Base-by-base conservation (phyloP, 2,888 invertebrate species). In the Lathronympha strigana region DNA sequence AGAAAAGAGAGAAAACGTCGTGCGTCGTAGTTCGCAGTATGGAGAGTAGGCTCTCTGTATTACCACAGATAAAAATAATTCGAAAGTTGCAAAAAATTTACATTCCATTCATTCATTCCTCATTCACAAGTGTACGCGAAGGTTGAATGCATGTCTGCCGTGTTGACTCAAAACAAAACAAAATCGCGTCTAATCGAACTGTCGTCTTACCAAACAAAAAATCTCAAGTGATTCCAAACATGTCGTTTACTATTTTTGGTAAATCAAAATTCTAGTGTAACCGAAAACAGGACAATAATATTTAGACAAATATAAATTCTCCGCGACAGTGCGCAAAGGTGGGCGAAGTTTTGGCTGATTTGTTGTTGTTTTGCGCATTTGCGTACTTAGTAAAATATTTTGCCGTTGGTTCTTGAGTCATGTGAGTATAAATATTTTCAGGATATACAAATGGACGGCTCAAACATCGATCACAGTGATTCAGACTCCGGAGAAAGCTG, bases 401-500 rank as follows among this genome's bases (percentile, higher is more conserved):
- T 51, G 51, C 38, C 40, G 47, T 15, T 53, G 25, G 50, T 49
- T 23, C 23, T 11, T 36, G 57, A 19, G 51, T 63, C 25, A 63
- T 70, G 60, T 54, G 62, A 57, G 23, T 36, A 38, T 36, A 61
- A 21, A 63, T 43, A 63, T 67, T 55, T 66, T 63, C 70, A 76
- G 68, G 69, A 68, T 69, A 73, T 61, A 28, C 71, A 78, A 81
- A 92, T 92, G 91, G 92, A 92, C 77, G 84, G 81, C 68, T 76
- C 81, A 66, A 73, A 72, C 67, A 66, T 81, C 50, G 91, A 90
- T 55, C 88, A 87, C 71, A 92, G 91, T 72, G 92, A 92, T 76
- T 92, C 92, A n/a, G 92, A 92, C 76, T 92, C 92, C 28, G 90
- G 91, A 47, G 92, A 92, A 67, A 92, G 92, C 78, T 92, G 92